These are phyloP conservation scores for Sebastes schlegelii DNA, from an alignment of 2,113 vertebrate species.

Conservation along the genomic window DNA sequence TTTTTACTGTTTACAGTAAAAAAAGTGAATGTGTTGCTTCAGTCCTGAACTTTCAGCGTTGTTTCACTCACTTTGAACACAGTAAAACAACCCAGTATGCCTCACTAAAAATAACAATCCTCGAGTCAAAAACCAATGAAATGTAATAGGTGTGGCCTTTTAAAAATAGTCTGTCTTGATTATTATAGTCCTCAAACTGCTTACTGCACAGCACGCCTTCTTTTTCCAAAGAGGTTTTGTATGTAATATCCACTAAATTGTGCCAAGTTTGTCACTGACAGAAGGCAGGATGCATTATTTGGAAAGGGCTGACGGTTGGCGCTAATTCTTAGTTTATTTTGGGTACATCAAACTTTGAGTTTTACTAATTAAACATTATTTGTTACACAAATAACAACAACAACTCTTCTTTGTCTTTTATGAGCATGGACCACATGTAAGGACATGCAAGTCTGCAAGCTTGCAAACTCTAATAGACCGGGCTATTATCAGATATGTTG, in stretches of 20 bases:
- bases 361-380: slow-evolving; percentile 12
- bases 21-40: background rate
- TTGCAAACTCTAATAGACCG: background rate
- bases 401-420: slow-evolving; percentile 2
- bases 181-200: background rate
- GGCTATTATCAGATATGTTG: slow-evolving; percentile 2
- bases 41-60: background rate
- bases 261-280: background rate
- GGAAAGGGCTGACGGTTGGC: background rate
- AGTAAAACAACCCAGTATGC: background rate
- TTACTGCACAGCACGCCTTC: background rate
- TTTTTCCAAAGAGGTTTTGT: background rate
- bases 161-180: background rate
- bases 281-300: background rate
- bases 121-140: background rate
- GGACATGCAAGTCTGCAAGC: slow-evolving; percentile 3
- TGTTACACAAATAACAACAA: background rate
- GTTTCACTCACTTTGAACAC: background rate
- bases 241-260: background rate
- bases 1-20: background rate
- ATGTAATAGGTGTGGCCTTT: background rate
- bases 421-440: background rate
- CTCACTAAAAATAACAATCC: background rate
- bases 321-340: background rate
- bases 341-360: background rate